Evolutionary conservation across 1,140 invertebrate genomes (phyloP).

Genomic region (Drosophila mayri): DNA sequence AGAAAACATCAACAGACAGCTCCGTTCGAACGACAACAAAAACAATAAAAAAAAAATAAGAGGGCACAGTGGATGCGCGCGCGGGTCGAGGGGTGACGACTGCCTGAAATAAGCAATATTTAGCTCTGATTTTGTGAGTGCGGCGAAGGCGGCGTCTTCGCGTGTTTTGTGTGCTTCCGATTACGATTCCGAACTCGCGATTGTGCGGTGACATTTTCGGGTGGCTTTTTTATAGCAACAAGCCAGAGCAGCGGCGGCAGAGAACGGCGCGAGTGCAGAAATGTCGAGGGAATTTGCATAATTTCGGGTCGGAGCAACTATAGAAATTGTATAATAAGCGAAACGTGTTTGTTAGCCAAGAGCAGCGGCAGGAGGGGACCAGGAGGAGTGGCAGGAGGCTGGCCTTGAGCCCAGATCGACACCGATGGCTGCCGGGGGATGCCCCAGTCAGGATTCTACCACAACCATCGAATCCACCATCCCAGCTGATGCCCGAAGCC

Average conservation of each 20-base stretch:
- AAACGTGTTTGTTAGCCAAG: conserved; percentile 13
- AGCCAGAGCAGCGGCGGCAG: conserved; percentile 12
- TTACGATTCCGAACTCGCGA: conserved; percentile 6
- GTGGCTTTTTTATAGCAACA: conserved; percentile 22
- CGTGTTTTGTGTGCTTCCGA: conserved; percentile 33
- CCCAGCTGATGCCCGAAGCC: conserved; percentile 20
- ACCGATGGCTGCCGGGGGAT: conserved; percentile 58
- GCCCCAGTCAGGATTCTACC: conserved; percentile 2
- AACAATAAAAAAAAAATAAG: conserved; percentile 5
- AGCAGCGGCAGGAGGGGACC: neutral
- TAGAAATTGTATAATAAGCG: conserved; percentile 63
- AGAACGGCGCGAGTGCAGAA: conserved; percentile 27
- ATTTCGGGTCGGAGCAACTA: conserved; percentile 28
- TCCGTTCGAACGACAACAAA: conserved; percentile 37
- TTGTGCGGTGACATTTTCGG: conserved; percentile 13
- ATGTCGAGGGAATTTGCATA: conserved; percentile 51
- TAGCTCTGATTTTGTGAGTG: conserved; percentile 25
- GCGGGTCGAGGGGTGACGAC: neutral
- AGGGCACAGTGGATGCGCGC: neutral
- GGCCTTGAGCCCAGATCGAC: conserved; percentile 19
- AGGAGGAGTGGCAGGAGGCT: conserved; percentile 9
- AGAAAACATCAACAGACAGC: conserved; percentile 55
- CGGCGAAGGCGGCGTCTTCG: conserved; percentile 2
- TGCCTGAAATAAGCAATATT: conserved; percentile 25
- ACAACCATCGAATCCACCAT: conserved; percentile 1